Evolutionary conservation across 35 echinoderm and acorn worm genomes (phyloP).

Genomic region (Heliocidaris erythrogramma): DNA sequence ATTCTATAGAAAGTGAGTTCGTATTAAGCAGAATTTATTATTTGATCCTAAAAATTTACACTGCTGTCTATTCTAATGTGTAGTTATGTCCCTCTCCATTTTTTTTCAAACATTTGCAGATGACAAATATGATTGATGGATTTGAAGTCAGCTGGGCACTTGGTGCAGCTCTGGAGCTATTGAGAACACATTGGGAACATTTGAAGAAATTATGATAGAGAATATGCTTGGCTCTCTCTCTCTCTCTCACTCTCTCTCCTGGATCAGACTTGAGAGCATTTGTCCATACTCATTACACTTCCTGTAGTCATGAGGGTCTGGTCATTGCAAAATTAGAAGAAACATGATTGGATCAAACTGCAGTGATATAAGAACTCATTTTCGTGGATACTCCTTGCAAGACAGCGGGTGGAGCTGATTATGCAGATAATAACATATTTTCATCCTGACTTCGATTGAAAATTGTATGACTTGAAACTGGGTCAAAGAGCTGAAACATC

Average conservation of each 20-base stretch:
- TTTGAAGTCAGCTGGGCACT: constrained; percentile 87
- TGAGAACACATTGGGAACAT: constrained; percentile 77
- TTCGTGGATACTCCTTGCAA: background rate
- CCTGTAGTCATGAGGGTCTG: background rate
- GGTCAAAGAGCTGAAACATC: background rate
- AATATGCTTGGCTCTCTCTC: background rate
- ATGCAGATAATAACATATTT: too few relatives aligned
- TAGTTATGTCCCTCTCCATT: background rate
- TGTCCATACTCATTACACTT: background rate
- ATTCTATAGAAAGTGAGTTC: background rate
- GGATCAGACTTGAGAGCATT: too few relatives aligned
- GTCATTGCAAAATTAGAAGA: background rate
- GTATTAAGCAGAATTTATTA: background rate
- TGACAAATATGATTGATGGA: constrained; percentile 61
- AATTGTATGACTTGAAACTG: background rate
- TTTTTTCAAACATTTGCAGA: constrained; percentile 15
- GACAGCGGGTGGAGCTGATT: background rate
- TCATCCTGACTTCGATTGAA: background rate
- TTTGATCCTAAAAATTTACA: background rate
- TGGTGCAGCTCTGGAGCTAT: constrained; percentile 78
- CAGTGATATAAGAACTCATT: background rate
- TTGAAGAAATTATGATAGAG: background rate
- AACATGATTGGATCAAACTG: background rate
- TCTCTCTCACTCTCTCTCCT: background rate
- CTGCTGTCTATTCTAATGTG: too few relatives aligned